phyloP scores from a whole-genome alignment of 2,888 invertebrate genomes.

The Nephrotoma guestfalica region DNA sequence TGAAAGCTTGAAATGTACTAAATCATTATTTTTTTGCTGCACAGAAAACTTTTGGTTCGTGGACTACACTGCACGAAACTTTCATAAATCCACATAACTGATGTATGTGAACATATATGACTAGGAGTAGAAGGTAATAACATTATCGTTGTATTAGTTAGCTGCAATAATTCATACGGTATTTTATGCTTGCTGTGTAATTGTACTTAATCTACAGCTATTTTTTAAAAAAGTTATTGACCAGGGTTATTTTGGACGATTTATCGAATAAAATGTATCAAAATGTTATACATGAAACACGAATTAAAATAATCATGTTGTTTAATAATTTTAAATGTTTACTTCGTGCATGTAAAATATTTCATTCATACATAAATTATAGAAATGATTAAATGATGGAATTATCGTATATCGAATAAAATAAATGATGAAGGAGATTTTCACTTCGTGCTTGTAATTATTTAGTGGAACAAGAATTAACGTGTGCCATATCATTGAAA shows the following conservation, averaged over 20 bases:
- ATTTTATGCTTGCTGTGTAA: not conserved
- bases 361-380: too few species aligned
- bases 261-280: too few species aligned
- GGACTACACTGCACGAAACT: not conserved
- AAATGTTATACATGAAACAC: too few species aligned
- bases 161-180: not conserved
- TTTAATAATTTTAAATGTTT: too few species aligned
- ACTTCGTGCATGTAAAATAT: too few species aligned
- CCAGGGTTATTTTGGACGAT: not conserved
- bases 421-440: too few species aligned
- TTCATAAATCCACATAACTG: not conserved
- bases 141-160: not conserved
- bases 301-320: too few species aligned
- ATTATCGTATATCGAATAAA: too few species aligned
- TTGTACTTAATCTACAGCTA: not conserved
- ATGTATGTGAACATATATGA: not conserved
- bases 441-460: too few species aligned
- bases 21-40: not conserved
- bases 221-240: not conserved
- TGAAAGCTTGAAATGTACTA: not conserved
- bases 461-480: too few species aligned
- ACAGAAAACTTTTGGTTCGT: not conserved
- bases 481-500: too few species aligned
- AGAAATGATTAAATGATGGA: too few species aligned
- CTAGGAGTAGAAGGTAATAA: not conserved